A percentile compares a stretch with the other conserved stretches of the same genome.
Evolutionary conservation across 2,888 invertebrate genomes (phyloP).

Genomic region (Phyllotreta striolata): DNA sequence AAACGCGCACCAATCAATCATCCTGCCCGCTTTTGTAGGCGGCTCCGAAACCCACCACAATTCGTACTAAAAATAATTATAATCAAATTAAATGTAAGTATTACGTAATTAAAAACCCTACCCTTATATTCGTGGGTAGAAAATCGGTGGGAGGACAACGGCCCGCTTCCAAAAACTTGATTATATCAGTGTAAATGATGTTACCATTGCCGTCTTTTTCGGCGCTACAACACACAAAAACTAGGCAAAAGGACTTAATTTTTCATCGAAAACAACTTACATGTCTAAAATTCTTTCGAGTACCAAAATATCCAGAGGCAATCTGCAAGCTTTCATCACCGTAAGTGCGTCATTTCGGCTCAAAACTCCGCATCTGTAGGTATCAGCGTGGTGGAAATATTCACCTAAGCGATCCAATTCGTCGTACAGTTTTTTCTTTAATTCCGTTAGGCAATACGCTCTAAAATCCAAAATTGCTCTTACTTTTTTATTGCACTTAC

Average conservation of each 20-base stretch:
- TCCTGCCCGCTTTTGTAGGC: constrained; percentile 58
- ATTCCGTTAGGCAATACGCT: constrained; percentile 74
- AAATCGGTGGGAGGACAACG: constrained; percentile 64
- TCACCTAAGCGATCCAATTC: constrained; percentile 70
- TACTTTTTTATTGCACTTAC: no score
- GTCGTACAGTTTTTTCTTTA: constrained; percentile 78
- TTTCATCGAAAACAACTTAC: constrained; percentile 60
- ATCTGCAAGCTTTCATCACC: constrained; percentile 71
- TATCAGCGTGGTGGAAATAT: constrained; percentile 68
- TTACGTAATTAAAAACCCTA: constrained; percentile 44
- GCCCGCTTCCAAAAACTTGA: constrained; percentile 75
- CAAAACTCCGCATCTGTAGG: constrained; percentile 66
- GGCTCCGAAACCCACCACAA: constrained; percentile 62
- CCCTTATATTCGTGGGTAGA: constrained; percentile 64
- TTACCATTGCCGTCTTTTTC: constrained; percentile 71
- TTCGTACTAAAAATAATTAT: constrained; percentile 55
- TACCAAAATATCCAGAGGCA: constrained; percentile 74
- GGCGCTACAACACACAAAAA: constrained; percentile 65
- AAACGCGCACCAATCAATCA: constrained; percentile 64
- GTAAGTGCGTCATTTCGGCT: constrained; percentile 68
- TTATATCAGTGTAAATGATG: constrained; percentile 73
- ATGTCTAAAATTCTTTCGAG: constrained; percentile 74
- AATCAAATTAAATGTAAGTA: constrained; percentile 12
- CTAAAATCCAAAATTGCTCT: constrained; percentile 56
- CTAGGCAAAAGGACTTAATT: background rate